phyloP scores from a whole-genome alignment of 2,113 vertebrate species.

The Platanista minor region DNA sequence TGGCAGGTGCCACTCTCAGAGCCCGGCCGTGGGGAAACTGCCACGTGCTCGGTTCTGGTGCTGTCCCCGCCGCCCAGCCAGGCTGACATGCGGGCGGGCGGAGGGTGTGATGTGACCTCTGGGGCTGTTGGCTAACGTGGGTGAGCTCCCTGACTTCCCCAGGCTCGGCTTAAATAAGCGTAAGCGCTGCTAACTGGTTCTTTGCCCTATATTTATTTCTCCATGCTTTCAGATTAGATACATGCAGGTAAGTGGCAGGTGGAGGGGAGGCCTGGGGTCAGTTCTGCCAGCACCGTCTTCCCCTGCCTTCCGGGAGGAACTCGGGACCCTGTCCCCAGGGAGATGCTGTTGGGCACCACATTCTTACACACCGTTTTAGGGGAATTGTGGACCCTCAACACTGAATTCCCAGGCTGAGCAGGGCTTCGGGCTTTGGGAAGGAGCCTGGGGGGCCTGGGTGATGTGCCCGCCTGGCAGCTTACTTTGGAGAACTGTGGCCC shows the following conservation, averaged over 20 bases:
- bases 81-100: rapidly evolving
- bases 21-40: neutral
- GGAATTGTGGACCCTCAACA: rapidly evolving
- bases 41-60: rapidly evolving
- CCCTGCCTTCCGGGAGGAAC: neutral
- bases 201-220: constrained; percentile 76
- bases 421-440: neutral
- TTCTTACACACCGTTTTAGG: neutral
- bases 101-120: neutral
- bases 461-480: rapidly evolving
- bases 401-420: neutral
- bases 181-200: constrained; percentile 73
- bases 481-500: neutral
- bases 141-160: rapidly evolving
- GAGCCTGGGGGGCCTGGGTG: neutral
- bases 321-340: neutral
- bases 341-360: rapidly evolving
- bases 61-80: neutral
- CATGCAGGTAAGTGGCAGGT: constrained; percentile 90
- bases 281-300: rapidly evolving
- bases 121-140: rapidly evolving
- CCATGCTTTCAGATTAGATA: constrained; percentile 95
- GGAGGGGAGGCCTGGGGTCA: neutral
- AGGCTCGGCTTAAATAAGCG: neutral
- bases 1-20: neutral